A percentile compares a stretch with the other conserved stretches of the same genome.
These are phyloP conservation scores for Athripsodes cinereus DNA, from an alignment of 2,888 invertebrate genomes.

Conservation along the genomic window DNA sequence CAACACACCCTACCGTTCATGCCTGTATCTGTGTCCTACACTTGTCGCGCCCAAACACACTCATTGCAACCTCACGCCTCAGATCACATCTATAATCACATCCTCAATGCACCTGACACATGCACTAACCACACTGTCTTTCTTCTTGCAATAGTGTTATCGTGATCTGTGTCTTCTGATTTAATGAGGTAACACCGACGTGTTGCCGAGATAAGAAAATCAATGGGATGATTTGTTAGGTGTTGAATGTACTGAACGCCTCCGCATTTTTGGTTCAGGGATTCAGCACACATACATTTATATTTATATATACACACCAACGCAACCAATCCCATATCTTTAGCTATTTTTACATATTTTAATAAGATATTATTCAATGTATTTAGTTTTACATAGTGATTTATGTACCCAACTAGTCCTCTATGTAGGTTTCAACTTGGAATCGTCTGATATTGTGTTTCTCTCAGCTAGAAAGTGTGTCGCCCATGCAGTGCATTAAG, in stretches of 20 bases:
- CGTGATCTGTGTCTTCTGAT: not conserved
- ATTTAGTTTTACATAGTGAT: not conserved
- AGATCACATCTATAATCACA: too few species aligned
- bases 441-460: not conserved
- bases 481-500: not conserved
- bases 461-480: not conserved
- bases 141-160: not conserved
- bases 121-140: not conserved
- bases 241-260: not conserved
- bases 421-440: not conserved
- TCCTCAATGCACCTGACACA: not conserved
- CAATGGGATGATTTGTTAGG: not conserved
- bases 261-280: not conserved
- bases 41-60: conserved; percentile 6
- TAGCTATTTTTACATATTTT: not conserved
- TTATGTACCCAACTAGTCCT: not conserved
- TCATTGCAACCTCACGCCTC: conserved; percentile 3
- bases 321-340: not conserved
- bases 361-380: not conserved
- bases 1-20: not conserved
- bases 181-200: not conserved
- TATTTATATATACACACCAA: not conserved
- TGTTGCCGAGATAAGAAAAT: not conserved
- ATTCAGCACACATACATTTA: not conserved
- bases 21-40: not conserved